Base-by-base conservation (phyloP, 2,797 vertebrate genomes). In the Graptemys geographica region DNA sequence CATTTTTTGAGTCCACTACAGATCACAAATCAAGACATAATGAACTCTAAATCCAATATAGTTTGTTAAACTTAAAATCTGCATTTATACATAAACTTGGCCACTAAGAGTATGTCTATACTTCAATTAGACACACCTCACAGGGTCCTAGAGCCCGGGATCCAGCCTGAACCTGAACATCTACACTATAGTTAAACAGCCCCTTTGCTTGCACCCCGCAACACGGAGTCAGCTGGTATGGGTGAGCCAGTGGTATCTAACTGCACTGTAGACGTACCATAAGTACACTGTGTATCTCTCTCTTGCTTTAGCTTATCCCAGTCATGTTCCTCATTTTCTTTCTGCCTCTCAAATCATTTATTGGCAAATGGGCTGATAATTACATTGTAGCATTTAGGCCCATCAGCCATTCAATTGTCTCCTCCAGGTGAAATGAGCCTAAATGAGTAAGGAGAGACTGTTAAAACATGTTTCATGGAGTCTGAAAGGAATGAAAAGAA, bases 401-500 rank as follows among this genome's bases (percentile, higher is more conserved):
- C 86, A 31, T 49, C 47, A 33, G 51, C 8, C 23, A 27, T 44
- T 57, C 83, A 72, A 19, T 57, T 33, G 0, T 5, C 28, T 59
- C 49, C 81, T 86, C 72, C 87, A 51, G 87, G 92, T 81, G 93
- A 84, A 94, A 79, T 21, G 56, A 87, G 57, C 90, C 91, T 33
- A 3, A 87, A 33, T 49, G 28, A 78, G 10, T 10, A 79, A 87
- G 91, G 94, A 88, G 87, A 86, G 44, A 15, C 81, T 33, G 55
- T 27, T 94, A 83, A 69, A 85, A 87, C 96, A 92, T 94, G 88
- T 80, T 97, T 92, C 41, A 11, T 1, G 1, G 90, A 92, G 90
- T 11, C 87, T 91, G 96, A 94, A 92, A 93, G 94, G 93, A 95
- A 82, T 7, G 82, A 87, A 94, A 96, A 95, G 88, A 87, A 80